Evolutionary conservation across 2,113 vertebrate genomes (phyloP).

Genomic region (Theristicus caerulescens): DNA sequence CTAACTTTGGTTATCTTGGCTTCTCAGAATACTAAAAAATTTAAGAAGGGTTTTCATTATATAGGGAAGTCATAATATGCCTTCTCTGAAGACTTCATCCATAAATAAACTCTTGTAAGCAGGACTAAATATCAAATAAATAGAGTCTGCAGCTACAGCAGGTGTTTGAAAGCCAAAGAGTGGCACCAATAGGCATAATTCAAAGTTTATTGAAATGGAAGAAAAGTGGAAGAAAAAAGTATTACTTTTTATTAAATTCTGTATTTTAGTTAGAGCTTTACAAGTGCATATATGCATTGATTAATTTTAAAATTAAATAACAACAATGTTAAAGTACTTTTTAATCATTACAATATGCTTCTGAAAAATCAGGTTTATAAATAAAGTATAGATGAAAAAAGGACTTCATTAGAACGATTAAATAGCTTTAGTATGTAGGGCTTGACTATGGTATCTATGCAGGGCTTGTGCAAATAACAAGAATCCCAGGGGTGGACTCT

Average conservation of each 20-base stretch:
- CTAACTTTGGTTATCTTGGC: slow-evolving; percentile 13
- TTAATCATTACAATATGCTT: not conserved
- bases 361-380: not conserved
- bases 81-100: slow-evolving; percentile 33
- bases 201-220: not conserved
- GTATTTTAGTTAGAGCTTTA: not conserved
- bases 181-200: not conserved
- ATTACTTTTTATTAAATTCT: not conserved
- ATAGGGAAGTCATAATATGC: not conserved
- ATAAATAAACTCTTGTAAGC: slow-evolving; percentile 28
- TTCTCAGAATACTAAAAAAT: slow-evolving; percentile 23
- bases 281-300: not conserved
- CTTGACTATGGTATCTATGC: not conserved
- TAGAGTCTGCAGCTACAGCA: not conserved
- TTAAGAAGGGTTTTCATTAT: not conserved
- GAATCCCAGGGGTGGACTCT: not conserved
- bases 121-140: slow-evolving; percentile 12
- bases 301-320: not conserved
- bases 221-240: not conserved
- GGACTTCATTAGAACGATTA: not conserved
- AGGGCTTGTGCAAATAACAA: not conserved
- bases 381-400: not conserved
- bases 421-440: not conserved
- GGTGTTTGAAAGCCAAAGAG: not conserved
- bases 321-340: not conserved